Conservation (phyloP, 2,797 vertebrate species). For the Chloroceryle inda region DNA sequence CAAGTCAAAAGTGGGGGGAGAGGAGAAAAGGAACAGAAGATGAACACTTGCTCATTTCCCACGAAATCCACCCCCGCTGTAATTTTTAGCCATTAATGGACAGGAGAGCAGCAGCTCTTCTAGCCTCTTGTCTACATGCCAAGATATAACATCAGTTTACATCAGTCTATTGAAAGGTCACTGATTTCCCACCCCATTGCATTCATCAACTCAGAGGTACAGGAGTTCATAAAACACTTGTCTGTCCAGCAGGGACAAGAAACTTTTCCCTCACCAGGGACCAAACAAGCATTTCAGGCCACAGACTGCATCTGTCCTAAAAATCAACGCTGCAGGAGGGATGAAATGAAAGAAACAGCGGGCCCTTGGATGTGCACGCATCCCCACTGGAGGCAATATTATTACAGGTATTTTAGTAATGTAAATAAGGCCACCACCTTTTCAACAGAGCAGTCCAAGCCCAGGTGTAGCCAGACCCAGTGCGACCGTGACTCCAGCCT, state of each 20-base stretch:
- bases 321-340: background rate
- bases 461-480: background rate
- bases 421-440: background rate
- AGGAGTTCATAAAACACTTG: background rate
- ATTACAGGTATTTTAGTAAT: background rate
- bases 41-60: background rate
- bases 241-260: background rate
- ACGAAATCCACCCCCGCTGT: background rate
- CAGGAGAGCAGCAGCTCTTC: background rate
- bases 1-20: background rate
- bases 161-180: background rate
- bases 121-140: background rate
- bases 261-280: background rate
- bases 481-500: background rate
- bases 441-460: background rate
- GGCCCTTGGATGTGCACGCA: background rate
- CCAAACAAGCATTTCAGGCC: background rate
- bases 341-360: background rate
- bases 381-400: background rate
- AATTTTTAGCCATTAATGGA: background rate
- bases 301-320: background rate
- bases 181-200: background rate
- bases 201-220: background rate
- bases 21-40: background rate
- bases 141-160: background rate